These are phyloP conservation scores for Bradypodion pumilum DNA, from an alignment of 2,797 vertebrate species.

Conservation along the genomic window DNA sequence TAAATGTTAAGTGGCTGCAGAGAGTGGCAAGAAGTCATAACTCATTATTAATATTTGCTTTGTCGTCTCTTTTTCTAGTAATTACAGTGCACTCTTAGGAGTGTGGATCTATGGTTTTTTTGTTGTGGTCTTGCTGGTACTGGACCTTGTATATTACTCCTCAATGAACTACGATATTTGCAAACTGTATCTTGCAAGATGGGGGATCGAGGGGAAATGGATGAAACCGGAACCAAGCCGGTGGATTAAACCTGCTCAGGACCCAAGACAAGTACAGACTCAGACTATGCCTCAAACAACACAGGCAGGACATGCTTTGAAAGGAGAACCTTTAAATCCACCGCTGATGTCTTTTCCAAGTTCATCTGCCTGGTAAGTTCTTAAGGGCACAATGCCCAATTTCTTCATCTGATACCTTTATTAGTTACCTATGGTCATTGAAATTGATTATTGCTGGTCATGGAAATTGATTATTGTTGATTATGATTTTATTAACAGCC, in stretches of 20 bases:
- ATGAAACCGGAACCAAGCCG: slow-evolving; percentile 88
- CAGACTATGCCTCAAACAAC: slow-evolving; percentile 65
- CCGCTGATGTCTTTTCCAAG: slow-evolving; percentile 90
- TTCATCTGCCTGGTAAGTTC: slow-evolving; percentile 91
- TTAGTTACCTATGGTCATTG: not conserved
- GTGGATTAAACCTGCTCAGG: slow-evolving; percentile 84
- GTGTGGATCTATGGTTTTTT: slow-evolving; percentile 99
- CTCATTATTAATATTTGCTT: slow-evolving; percentile 9
- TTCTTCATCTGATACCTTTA: not conserved
- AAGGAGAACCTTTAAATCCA: slow-evolving; percentile 86
- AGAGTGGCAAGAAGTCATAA: fast-evolving
- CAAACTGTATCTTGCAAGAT: slow-evolving; percentile 92
- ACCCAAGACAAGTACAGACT: slow-evolving; percentile 70
- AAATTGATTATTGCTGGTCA: not conserved
- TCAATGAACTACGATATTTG: slow-evolving; percentile 98
- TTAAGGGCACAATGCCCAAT: not conserved
- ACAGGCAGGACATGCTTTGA: slow-evolving; percentile 81
- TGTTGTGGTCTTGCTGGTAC: slow-evolving; percentile 89
- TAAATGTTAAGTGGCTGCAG: not conserved
- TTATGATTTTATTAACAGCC: not conserved
- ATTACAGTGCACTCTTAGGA: slow-evolving; percentile 94
- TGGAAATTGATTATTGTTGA: not conserved
- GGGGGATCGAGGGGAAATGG: slow-evolving; percentile 94
- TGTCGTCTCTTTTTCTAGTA: slow-evolving; percentile 76
- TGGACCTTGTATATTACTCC: slow-evolving; percentile 98